Percentiles rank a stretch among this genome's conserved stretches.
These are phyloP conservation scores for Drosophila simulans DNA, from an alignment of 1,140 invertebrate species.

Conservation along the genomic window DNA sequence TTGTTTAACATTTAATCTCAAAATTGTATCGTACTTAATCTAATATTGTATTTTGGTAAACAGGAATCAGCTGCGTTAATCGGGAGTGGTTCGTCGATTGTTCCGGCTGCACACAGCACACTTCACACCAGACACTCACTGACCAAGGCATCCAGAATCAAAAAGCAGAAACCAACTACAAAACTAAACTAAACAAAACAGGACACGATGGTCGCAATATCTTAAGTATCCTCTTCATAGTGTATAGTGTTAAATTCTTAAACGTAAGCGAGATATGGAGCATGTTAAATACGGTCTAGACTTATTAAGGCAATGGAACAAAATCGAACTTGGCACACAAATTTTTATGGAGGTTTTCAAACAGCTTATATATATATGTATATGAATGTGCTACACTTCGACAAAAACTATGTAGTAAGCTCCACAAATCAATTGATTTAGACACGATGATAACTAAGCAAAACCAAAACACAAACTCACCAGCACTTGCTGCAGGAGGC, in stretches of 20 bases:
- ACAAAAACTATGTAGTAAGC: conserved; percentile 48
- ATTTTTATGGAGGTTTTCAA: conserved; percentile 74
- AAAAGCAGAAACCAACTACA: conserved; percentile 65
- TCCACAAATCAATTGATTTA: conserved; percentile 60
- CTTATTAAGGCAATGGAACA: conserved; percentile 72
- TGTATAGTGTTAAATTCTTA: conserved; percentile 76
- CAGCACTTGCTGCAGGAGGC: conserved; percentile 55
- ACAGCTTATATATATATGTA: conserved; percentile 19
- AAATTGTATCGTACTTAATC: neutral
- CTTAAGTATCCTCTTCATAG: conserved; percentile 79
- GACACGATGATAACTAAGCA: conserved; percentile 56
- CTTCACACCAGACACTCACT: conserved; percentile 29
- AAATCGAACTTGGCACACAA: conserved; percentile 55
- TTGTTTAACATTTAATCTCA: neutral
- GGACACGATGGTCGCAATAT: conserved; percentile 80
- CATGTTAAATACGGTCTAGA: conserved; percentile 72
- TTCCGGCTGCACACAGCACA: conserved; percentile 36
- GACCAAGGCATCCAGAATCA: conserved; percentile 66
- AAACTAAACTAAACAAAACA: conserved; percentile 66
- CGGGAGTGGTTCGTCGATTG: conserved; percentile 13
- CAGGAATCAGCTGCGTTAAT: conserved; percentile 81
- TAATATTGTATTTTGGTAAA: conserved; percentile 6
- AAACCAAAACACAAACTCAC: conserved; percentile 61
- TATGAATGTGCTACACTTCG: conserved; percentile 41
- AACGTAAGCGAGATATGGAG: conserved; percentile 47